Percentiles rank a stretch among this genome's conserved stretches.
Evolutionary conservation across 2,888 invertebrate genomes (phyloP).

Genomic region (Sialis fuliginosa): DNA sequence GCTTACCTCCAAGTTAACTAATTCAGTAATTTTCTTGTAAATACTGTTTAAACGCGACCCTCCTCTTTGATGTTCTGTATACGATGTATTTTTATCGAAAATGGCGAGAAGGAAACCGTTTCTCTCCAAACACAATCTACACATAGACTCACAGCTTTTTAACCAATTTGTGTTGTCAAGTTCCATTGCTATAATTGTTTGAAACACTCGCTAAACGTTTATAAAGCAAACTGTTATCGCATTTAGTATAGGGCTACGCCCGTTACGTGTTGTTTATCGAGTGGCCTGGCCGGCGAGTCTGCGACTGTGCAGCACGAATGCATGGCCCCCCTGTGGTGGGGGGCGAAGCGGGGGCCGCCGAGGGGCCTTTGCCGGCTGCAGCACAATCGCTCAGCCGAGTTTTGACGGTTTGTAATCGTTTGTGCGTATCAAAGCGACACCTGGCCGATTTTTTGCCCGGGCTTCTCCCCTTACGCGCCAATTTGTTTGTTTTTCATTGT

Average conservation of each 20-base stretch:
- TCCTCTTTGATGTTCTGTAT: background rate
- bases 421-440: too few species aligned
- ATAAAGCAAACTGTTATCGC: too few species aligned
- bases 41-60: constrained; percentile 17
- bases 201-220: too few species aligned
- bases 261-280: background rate
- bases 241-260: background rate
- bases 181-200: background rate
- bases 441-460: too few species aligned
- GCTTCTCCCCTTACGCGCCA: too few species aligned
- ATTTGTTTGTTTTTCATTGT: too few species aligned
- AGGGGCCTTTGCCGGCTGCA: background rate
- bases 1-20: constrained; percentile 25
- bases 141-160: constrained; percentile 38
- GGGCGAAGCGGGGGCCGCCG: background rate
- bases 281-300: background rate
- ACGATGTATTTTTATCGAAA: constrained; percentile 31
- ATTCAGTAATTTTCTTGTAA: constrained; percentile 27
- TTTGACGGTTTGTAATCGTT: too few species aligned
- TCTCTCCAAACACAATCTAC: constrained; percentile 46
- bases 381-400: too few species aligned
- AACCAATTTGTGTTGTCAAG: constrained; percentile 34
- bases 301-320: background rate
- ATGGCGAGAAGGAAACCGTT: constrained; percentile 43
- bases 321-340: background rate